Evolutionary conservation across 2,797 vertebrate species (phyloP), one percentile per base, ranked within the genome.

Genomic region (Enteromius mattozi): DNA sequence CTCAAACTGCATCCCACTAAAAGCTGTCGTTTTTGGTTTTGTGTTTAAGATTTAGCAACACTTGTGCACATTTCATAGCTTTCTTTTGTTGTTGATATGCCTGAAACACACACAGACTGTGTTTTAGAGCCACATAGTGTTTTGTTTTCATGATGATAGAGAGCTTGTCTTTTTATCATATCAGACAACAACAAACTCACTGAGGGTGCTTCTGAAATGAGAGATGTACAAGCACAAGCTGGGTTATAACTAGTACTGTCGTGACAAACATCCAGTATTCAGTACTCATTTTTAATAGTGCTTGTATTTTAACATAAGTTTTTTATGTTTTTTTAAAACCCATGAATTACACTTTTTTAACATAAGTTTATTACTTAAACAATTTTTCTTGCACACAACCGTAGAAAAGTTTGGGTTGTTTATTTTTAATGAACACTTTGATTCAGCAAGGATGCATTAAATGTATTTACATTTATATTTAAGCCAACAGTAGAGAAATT

Each of bases 41-140:
- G 7, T 33, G 1, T 51, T 33, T 51, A 13, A 74, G 27, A 74
- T 74, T 51, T 21, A 19, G 24, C 6, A 2, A 0, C 33, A 51
- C 33, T 33, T 30, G 27, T 12, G 42, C 14, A 27, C n/a, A 17
- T 71, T 63, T 63, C 24, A 63, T 30, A 30, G n/a, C 13, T 27
- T 49, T 63, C 45, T 4, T 47, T 47, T 47, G 45, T 47, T 63
- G 27, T 30, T 63, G 61, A 30, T 63, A 63, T 6, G 61, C 14
- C 61, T 63, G 61, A 30, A 63, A 63, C 14, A 6, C 27, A 30
- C 86, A 86, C 83, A 88, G 86, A 51, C 80, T 87, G 70, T 90
- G 90, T 93, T 92, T 90, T 92, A 92, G 89, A 93, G 87, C 90
- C 86, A 90, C 92, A 91, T 92, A 91, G 90, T 90, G 86, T 30